Conservation (phyloP, 2,113 vertebrate species). For the Cryptomyrus ogoouensis region DNA sequence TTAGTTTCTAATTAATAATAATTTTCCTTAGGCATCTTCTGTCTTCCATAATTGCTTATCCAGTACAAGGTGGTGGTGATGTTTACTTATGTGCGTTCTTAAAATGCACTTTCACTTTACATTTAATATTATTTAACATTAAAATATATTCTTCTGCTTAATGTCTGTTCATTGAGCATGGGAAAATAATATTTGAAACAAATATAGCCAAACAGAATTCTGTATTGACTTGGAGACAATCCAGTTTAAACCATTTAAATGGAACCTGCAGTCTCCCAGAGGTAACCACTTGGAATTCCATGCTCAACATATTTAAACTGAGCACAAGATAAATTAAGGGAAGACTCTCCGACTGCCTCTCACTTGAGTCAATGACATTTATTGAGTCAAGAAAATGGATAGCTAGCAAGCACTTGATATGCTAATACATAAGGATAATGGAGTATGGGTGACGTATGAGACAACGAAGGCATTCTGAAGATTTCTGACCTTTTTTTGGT, state of each 20-base stretch:
- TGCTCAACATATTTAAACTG: not conserved
- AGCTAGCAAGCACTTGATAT: not conserved
- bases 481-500: not conserved
- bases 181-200: not conserved
- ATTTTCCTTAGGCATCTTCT: not conserved
- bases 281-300: not conserved
- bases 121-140: not conserved
- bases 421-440: not conserved
- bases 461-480: not conserved
- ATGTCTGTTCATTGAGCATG: not conserved
- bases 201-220: not conserved
- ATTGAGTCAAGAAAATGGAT: constrained; percentile 4
- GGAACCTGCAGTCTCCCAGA: not conserved
- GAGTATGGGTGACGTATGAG: not conserved
- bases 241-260: not conserved
- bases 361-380: constrained; percentile 5
- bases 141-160: not conserved
- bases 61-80: not conserved
- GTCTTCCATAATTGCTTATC: not conserved
- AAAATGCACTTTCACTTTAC: not conserved
- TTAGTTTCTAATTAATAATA: not conserved
- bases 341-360: not conserved
- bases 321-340: not conserved
- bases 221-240: not conserved
- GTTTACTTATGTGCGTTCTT: not conserved